Conservation (phyloP, 37 sponge, comb jelly and placozoan species). For the Lycopodina hypogea region DNA sequence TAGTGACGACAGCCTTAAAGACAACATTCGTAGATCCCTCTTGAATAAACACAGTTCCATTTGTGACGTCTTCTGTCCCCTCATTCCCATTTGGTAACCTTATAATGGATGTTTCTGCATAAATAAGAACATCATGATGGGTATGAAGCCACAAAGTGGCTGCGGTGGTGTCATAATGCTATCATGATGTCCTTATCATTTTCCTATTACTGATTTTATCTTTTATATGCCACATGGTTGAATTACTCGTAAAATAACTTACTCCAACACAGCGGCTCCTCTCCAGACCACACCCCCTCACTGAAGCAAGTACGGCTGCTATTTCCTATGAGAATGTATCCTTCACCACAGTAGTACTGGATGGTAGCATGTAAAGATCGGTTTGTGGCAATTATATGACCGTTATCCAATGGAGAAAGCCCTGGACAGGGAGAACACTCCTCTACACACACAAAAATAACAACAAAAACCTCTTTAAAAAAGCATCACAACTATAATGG, state of each 20-base stretch:
- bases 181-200: too few species aligned
- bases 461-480: background rate
- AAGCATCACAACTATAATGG: too few species aligned
- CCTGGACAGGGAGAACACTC: background rate
- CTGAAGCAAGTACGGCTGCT: background rate
- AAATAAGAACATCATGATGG: background rate
- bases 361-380: background rate
- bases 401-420: slow-evolving; percentile 12
- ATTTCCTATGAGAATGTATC: slow-evolving; percentile 17
- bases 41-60: background rate
- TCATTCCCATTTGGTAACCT: background rate
- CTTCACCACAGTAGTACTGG: slow-evolving; percentile 13
- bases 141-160: too few species aligned
- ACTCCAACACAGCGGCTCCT: slow-evolving; percentile 35
- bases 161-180: too few species aligned
- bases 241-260: slow-evolving; percentile 17
- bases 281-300: slow-evolving; percentile 20
- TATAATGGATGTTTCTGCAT: background rate
- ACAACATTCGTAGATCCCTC: background rate
- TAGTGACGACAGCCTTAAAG: background rate
- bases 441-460: background rate
- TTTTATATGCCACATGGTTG: too few species aligned
- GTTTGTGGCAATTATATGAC: background rate
- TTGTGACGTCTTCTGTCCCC: slow-evolving; percentile 16
- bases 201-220: background rate